Conservation (phyloP, 2,888 invertebrate genomes). For the Nysson spinosus region DNA sequence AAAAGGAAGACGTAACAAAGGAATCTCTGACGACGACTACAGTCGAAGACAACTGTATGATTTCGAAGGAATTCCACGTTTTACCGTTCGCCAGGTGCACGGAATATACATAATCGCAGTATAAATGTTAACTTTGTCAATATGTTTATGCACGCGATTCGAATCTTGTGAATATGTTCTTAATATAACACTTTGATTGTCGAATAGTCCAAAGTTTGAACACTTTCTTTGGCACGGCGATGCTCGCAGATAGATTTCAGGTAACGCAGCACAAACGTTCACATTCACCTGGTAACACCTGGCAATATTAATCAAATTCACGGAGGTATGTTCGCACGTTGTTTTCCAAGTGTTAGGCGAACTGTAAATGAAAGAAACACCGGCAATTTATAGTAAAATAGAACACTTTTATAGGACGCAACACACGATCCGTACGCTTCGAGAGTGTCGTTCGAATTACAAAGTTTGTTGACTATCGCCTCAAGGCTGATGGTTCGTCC, state of each 20-base stretch:
- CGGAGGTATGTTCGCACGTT: slow-evolving; percentile 8
- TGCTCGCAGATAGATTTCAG: slow-evolving; percentile 34
- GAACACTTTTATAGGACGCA: slow-evolving; percentile 12
- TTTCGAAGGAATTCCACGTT: no score
- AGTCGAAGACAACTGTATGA: no score
- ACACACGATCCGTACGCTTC: slow-evolving; percentile 25
- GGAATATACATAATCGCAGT: no score
- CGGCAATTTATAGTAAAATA: neutral
- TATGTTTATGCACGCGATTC: neutral
- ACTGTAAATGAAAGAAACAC: neutral
- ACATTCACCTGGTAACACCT: slow-evolving; percentile 62
- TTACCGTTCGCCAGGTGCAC: no score
- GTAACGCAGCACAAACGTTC: slow-evolving; percentile 55
- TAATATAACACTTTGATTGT: neutral
- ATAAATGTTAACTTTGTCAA: neutral
- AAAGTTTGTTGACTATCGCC: slow-evolving; percentile 50
- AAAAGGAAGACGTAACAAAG: no score
- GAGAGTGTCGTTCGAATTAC: slow-evolving; percentile 46
- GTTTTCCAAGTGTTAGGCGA: no score
- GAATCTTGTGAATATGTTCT: neutral
- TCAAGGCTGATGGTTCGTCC: no score
- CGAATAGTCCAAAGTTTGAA: neutral
- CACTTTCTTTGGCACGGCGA: slow-evolving; percentile 10
- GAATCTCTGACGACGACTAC: no score
- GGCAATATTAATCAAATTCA: slow-evolving; percentile 52